Base-by-base conservation (phyloP, 1,140 invertebrate species). In the Hetaerina americana region DNA sequence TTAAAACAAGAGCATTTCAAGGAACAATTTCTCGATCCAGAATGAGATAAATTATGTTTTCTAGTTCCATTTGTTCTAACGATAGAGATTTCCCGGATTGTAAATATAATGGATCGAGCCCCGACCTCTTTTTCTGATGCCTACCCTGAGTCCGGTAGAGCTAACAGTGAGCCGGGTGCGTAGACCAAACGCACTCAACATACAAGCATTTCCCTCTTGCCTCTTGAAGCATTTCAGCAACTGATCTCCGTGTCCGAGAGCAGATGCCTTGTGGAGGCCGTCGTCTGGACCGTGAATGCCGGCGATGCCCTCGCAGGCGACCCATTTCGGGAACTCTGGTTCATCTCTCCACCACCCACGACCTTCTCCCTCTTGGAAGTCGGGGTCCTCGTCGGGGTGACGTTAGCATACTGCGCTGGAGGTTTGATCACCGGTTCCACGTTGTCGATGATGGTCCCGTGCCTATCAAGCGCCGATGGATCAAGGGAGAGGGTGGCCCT, bases 401-500 rank as follows among this genome's bases (percentile, higher is more conserved):
- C 76, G 72, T 77, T 77, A n/a, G 75, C 75, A 71, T 77, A 76
- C 69, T 75, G 75, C 67, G 74, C 70, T 18, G 76, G 76, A 26
- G 74, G 73, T 26, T 73, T 72, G 69, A 74, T 75, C n/a, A 29
- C 70, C 40, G 40, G 40, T 57, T 57, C 40, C 10, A 57, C 10
- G 40, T 57, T 57, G 22, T 57, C 40, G 15, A 57, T 10, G 31
- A 40, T 70, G 0, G 29, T 26, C 12, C 40, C 22, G n/a, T 70
- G 70, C 31, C 74, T 73, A 5, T 74, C 73, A 26, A 85, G 77
- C 0, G 83, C 79, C 27, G 81, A 80, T 0, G 84, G 81, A 71
- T 85, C 84, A 71, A 85, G 76, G 8, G 84, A 83, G 24, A 85
- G 77, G 1, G 82, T 81, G 5, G 82, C 82, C 74, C 81, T 83